phyloP scores from a whole-genome alignment of 2,888 invertebrate species.

The Scaptodrosophila latifasciaeformis region DNA sequence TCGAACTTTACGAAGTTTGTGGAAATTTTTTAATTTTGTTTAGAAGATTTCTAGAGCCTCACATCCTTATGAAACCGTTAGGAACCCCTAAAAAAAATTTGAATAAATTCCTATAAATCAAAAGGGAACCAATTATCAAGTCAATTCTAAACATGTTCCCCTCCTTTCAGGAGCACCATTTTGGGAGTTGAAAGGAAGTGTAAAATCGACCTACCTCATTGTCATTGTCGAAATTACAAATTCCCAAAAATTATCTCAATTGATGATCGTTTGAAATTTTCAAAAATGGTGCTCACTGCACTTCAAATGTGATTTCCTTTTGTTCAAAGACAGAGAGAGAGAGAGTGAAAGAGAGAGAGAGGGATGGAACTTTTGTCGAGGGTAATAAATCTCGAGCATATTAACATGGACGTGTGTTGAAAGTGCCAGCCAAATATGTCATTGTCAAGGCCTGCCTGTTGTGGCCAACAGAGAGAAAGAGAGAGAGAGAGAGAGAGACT shows the following conservation, averaged over 20 bases:
- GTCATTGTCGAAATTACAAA: slow-evolving; percentile 31
- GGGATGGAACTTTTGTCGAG: slow-evolving; percentile 1
- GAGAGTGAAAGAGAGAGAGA: background rate
- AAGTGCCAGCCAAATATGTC: slow-evolving; percentile 66
- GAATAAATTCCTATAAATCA: no score
- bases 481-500: background rate
- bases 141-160: no score
- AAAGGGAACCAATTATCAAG: no score
- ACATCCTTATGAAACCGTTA: no score
- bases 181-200: slow-evolving; percentile 37
- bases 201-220: slow-evolving; percentile 40
- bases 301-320: slow-evolving; percentile 65
- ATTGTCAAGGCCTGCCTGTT: slow-evolving; percentile 48
- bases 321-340: slow-evolving; percentile 30
- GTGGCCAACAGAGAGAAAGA: background rate
- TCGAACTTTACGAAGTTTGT: no score
- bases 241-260: slow-evolving; percentile 53
- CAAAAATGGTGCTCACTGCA: slow-evolving; percentile 23
- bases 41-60: no score
- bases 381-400: slow-evolving; percentile 62
- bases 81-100: no score
- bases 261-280: slow-evolving; percentile 47
- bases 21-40: no score
- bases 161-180: no score
- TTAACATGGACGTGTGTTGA: slow-evolving; percentile 68